Evolutionary conservation across 2,888 invertebrate species (phyloP).

Genomic region (Drosophila prostipennis): DNA sequence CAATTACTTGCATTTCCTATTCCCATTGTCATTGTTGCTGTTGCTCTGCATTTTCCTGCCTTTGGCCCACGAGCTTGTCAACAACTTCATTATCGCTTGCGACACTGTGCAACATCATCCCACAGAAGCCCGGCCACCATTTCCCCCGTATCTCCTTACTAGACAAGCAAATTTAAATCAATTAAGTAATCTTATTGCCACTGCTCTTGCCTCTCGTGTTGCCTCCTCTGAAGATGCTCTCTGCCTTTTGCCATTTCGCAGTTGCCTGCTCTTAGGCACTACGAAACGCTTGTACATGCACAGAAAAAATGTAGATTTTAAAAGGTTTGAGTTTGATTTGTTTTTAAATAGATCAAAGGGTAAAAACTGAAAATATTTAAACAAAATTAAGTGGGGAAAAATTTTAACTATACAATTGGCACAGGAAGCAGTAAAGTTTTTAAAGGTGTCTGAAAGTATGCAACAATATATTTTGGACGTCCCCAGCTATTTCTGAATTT

Average conservation of each 20-base stretch:
- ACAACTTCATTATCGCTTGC: constrained; percentile 76
- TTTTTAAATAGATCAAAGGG: neutral
- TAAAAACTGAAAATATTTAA: too few relatives aligned
- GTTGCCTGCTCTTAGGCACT: constrained; percentile 64
- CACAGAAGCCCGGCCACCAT: neutral
- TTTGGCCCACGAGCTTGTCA: constrained; percentile 70
- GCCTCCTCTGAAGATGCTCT: constrained; percentile 8
- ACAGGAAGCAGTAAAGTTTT: neutral
- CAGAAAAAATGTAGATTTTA: neutral
- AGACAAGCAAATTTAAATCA: constrained; percentile 77
- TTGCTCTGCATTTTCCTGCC: constrained; percentile 61
- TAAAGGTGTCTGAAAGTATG: neutral
- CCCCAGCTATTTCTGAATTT: too few relatives aligned
- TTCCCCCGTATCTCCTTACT: constrained; percentile 32
- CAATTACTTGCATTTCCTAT: constrained; percentile 64
- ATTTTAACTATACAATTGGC: too few relatives aligned
- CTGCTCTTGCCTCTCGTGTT: constrained; percentile 26
- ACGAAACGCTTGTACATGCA: constrained; percentile 32
- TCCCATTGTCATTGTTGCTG: constrained; percentile 35
- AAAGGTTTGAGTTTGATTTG: neutral
- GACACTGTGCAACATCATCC: constrained; percentile 64
- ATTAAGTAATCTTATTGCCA: constrained; percentile 75
- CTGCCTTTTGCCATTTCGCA: constrained; percentile 17
- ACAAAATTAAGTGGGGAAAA: too few relatives aligned
- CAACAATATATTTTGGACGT: too few relatives aligned